These are phyloP conservation scores for Orussus abietinus DNA, from an alignment of 1,140 invertebrate genomes.

Conservation along the genomic window DNA sequence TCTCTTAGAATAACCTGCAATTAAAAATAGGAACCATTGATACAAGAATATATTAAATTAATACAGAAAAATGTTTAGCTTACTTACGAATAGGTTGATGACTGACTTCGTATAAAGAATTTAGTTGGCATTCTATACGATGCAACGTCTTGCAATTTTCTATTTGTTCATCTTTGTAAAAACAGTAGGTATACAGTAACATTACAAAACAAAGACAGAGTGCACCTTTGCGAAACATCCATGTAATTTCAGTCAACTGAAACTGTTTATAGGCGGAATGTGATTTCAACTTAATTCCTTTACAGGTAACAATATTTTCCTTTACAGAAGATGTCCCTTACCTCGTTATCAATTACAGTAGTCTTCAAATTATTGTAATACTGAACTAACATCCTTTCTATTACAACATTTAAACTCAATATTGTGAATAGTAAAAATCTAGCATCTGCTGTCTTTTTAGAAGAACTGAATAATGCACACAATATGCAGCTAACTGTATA, in stretches of 20 bases:
- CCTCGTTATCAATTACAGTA: constrained; percentile 27
- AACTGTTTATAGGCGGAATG: constrained; percentile 14
- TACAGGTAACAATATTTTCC: not conserved
- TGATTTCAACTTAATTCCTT: not conserved
- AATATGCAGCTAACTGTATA: constrained; percentile 53
- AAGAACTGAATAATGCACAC: constrained; percentile 56
- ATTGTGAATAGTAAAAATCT: constrained; percentile 56
- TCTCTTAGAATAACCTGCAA: constrained; percentile 25
- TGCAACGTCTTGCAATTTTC: constrained; percentile 34
- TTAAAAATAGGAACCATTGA: constrained; percentile 10
- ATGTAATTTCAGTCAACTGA: constrained; percentile 28
- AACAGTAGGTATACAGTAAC: constrained; percentile 35
- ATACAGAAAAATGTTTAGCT: constrained; percentile 10
- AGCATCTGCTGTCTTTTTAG: constrained; percentile 50
- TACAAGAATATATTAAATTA: constrained; percentile 2
- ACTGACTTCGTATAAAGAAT: constrained; percentile 23
- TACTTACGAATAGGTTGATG: constrained; percentile 22
- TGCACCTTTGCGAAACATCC: constrained; percentile 36
- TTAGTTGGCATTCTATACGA: constrained; percentile 36
- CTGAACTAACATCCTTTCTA: constrained; percentile 41
- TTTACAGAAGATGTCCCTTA: constrained; percentile 13
- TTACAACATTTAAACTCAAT: constrained; percentile 46
- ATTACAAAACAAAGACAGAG: constrained; percentile 28
- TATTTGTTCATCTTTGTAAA: constrained; percentile 31
- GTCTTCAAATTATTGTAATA: constrained; percentile 29